Evolutionary conservation across 2,888 invertebrate genomes (phyloP), one percentile per base, ranked within the genome.

Genomic region (Macrosiphum euphorbiae): DNA sequence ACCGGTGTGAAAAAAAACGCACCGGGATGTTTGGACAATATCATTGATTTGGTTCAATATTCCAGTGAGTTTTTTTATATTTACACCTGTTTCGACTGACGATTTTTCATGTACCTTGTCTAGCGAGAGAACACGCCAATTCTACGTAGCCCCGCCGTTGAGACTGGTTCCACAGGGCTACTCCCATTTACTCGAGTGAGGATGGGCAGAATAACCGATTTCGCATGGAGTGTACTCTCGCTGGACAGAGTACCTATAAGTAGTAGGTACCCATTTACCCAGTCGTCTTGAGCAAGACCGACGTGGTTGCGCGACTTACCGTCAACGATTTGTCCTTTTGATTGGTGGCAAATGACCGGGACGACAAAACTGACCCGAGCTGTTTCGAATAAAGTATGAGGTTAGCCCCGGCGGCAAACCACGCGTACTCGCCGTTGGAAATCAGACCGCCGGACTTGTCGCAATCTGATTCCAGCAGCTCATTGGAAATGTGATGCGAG

Each of bases 261-360:
- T n/a, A n/a, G n/a, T 26, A 24, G 55, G 55, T 24, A 58, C 26
- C 8, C 8, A 58, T 3, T 55, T 20, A 20, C 58, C 26, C 26
- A 26, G 26, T 8, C 55, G 26, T 26, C 7, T 8, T 58, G 55
- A 58, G 58, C 8, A 58, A 24, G 10, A 26, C 58, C 28, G 11
- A 44, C 2, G 11, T 11, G 26, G 8, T 2, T 84, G n/a, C 24
- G 1, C 35, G 3, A 85, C 61, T 28, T 67, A 94, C 94, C 86
- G 41, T 94, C 24, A 94, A n/a, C 28, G 90, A 90, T 85, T 93
- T 93, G 20, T 93, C 93, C 47, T 86, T 93, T 61, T 89, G 89
- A 85, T 85, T 67, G 0, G 5, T 28, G 1, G 58, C 50, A 52
- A 94, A 94, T 16, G 90, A 86, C 41, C 67, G 86, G 24, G 90